Base-by-base conservation (phyloP, 2,113 vertebrate species). In the Stegastes partitus region DNA sequence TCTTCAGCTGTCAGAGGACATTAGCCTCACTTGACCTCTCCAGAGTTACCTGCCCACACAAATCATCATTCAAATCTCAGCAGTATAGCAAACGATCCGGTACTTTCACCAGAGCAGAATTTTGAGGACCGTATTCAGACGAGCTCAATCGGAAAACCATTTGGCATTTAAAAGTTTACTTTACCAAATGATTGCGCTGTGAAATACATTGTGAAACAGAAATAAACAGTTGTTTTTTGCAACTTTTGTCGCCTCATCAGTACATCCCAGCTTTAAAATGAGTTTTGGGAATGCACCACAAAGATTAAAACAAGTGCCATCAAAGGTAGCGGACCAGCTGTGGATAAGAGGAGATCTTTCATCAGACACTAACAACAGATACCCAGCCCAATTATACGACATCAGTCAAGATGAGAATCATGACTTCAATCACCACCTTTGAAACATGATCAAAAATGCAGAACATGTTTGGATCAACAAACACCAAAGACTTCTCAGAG, bases 251-350 rank as follows among this genome's bases (percentile, higher is more conserved):
- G 37, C 59, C 76, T 92, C 73, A 78, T 87, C 82, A 66, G 25
- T 69, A 66, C 31, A 57, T 57, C 26, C 63, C 3, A 25, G 63
- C 71, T 86, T 89, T 81, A 57, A 88, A 89, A 84, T 81, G 15
- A 78, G 67, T 84, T 90, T 86, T 58, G 58, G 47, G 54, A 77
- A 77, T 39, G 39, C 21, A 19, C 67, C 39, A 64, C 42, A 39
- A 83, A 89, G 90, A 89, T 91, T 85, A 86, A 92, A 90, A 85
- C 80, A 61, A 89, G 77, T 75, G 78, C 65, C 85, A 91, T 93
- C 90, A 92, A 93, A 93, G 86, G 62, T 74, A 84, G 47, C 3
- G 22, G 71, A 85, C 54, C 87, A 83, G 83, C 83, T 91, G 77
- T 85, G 83, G 85, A 87, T 84, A 79, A 90, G 76, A 86, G 75